Evolutionary conservation across 2,797 vertebrate species (phyloP).

Genomic region (Eleutherodactylus coqui): DNA sequence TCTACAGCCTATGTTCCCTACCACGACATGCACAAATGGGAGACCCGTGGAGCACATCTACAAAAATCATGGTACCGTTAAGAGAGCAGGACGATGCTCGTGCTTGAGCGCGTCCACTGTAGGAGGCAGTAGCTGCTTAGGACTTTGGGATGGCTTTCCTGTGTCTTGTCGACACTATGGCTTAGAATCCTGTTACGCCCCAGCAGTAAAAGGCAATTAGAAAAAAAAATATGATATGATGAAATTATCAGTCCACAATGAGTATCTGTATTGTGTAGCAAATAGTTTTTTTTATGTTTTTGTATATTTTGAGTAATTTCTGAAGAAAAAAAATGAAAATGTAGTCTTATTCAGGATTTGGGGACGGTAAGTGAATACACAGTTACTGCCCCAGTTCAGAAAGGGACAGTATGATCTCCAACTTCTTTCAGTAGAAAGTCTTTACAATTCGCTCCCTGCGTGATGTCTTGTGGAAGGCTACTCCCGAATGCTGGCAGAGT

Average conservation of each 20-base stretch:
- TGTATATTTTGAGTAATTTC: constrained; percentile 2
- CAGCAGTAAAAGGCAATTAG: constrained; percentile 55
- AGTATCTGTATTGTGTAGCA: neutral
- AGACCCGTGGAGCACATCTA: constrained; percentile 22
- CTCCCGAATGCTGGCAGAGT: constrained; percentile 90
- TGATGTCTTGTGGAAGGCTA: constrained; percentile 66
- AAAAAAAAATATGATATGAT: constrained; percentile 47
- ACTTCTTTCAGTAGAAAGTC: constrained; percentile 51
- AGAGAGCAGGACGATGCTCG: neutral
- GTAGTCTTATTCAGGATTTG: constrained; percentile 36
- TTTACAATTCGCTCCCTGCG: neutral
- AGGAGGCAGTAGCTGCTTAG: constrained; percentile 25
- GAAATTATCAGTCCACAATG: constrained; percentile 25
- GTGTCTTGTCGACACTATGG: constrained; percentile 39
- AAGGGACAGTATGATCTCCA: constrained; percentile 20
- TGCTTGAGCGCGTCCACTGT: neutral
- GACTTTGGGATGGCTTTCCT: constrained; percentile 22
- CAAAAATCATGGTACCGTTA: constrained; percentile 51
- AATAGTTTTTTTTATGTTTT: neutral
- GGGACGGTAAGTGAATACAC: constrained; percentile 43
- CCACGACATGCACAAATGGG: constrained; percentile 21
- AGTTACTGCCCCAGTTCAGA: constrained; percentile 20
- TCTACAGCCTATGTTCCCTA: constrained; percentile 21
- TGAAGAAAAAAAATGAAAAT: constrained; percentile 2
- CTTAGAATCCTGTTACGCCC: constrained; percentile 58